Conservation (phyloP, 2,797 vertebrate genomes). For the Mormyrus hasselquistii region DNA sequence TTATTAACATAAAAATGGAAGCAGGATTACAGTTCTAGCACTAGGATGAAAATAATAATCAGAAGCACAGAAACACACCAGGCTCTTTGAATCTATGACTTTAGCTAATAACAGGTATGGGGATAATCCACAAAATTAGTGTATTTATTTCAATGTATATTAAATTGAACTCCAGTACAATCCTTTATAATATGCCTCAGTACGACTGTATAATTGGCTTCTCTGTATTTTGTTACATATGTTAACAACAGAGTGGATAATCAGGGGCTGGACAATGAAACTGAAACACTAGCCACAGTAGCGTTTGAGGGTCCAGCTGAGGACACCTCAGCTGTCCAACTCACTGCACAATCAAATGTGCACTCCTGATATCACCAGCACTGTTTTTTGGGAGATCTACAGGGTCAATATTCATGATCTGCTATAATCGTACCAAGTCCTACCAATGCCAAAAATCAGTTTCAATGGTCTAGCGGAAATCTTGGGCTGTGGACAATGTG, state of each 20-base stretch:
- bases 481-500: not conserved
- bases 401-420: not conserved
- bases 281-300: not conserved
- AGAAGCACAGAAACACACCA: not conserved
- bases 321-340: not conserved
- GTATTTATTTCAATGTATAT: not conserved
- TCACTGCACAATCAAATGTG: not conserved
- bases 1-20: not conserved
- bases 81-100: not conserved
- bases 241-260: not conserved
- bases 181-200: not conserved
- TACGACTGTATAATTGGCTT: not conserved
- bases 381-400: not conserved
- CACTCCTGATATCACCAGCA: not conserved
- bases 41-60: not conserved
- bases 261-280: not conserved
- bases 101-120: not conserved
- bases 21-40: not conserved
- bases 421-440: not conserved
- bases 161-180: not conserved
- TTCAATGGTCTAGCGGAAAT: not conserved
- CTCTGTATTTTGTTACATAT: not conserved
- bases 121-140: not conserved
- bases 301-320: not conserved
- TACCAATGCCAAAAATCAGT: not conserved